Base-by-base conservation (phyloP, 1,140 invertebrate species). In the Anagrus nilaparvatae region DNA sequence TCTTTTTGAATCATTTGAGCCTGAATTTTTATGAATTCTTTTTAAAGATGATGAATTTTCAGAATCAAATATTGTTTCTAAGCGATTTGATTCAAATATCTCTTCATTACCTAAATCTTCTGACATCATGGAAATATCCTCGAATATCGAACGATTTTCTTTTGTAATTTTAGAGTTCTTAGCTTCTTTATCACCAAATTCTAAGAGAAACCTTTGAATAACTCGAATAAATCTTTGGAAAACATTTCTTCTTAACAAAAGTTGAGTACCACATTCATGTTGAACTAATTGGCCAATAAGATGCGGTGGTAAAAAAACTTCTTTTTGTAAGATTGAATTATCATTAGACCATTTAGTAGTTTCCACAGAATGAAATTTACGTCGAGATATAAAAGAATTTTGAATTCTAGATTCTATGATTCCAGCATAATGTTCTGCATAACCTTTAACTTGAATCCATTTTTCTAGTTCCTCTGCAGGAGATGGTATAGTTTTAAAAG, bases 331-430 rank as follows among this genome's bases (percentile, higher is more conserved):
- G 49, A 50, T 55, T 41, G 45, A 58, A 32, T 48, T 48, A 5
- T 61, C 62, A 19, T 59, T 74, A 3, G 65, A 63, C 41, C 82
- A 65, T 23, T 81, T 69, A 30, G 79, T 76, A 56, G 87, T 89
- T 43, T 73, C 77, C 1, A 87, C 88, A 58, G 86, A 80, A 52
- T 87, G 85, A 20, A 77, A 79, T 46, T 83, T 74, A 50, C 88
- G 82, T 58, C 90, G 82, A 17, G 86, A 75, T 4, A 88, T 93
- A 42, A 96, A 59, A 12, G 84, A 79, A 59, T 94, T 87, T 58
- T 91, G 85, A 37, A 92, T 77, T 24, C 84, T 78, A 25, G 82
- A 81, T 63, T 97, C 93, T 14, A 96, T 79, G 5, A 95, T 66
- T 5, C 82, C 75, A 1, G 94, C 89, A 66, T 97, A 97, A 46